Evolutionary conservation across 92 coral and sea anemone genomes (phyloP).

Genomic region (Zoanthus sansibaricus): DNA sequence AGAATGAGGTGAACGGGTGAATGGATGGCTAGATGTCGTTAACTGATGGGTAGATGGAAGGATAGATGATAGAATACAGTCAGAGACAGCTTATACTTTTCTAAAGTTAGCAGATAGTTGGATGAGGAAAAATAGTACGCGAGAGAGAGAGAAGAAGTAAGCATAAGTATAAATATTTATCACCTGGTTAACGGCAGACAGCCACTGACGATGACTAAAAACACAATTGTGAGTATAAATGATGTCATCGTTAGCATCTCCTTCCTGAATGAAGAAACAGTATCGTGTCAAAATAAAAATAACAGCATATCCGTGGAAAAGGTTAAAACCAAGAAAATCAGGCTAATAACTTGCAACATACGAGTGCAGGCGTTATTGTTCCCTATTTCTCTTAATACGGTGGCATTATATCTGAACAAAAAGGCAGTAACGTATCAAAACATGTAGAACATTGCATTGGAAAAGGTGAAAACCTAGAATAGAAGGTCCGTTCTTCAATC

Average conservation of each 20-base stretch:
- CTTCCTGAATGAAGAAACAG: conserved; percentile 60
- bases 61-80: background rate
- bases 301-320: background rate
- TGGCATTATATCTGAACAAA: conserved; percentile 46
- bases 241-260: conserved; percentile 78
- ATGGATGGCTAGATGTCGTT: too few species aligned
- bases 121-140: too few species aligned
- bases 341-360: too few species aligned
- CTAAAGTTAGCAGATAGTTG: too few species aligned
- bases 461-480: background rate
- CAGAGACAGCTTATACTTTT: too few species aligned
- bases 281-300: background rate
- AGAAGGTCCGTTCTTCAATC: too few species aligned
- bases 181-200: conserved; percentile 82
- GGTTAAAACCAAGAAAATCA: background rate
- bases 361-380: too few species aligned
- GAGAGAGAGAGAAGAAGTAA: background rate
- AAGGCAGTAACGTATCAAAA: background rate
- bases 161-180: background rate
- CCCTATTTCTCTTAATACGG: too few species aligned
- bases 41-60: too few species aligned
- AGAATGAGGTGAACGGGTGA: too few species aligned
- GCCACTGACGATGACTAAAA: conserved; percentile 73
- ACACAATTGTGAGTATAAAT: conserved; percentile 68
- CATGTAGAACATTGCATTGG: background rate